Conservation (phyloP, 1,140 invertebrate genomes). For the Fopius arisanus region DNA sequence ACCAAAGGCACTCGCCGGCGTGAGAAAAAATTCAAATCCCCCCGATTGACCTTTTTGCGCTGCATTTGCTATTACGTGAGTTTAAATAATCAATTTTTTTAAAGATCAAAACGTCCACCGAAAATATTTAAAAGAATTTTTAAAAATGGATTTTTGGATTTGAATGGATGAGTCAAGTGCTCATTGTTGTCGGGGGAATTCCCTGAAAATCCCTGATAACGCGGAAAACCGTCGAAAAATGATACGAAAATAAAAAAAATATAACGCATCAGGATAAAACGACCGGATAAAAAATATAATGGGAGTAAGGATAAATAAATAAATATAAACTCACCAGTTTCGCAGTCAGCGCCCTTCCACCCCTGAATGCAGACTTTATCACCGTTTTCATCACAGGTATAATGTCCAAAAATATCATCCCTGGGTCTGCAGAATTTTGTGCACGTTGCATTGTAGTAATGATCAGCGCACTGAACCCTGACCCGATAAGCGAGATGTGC, state of each 20-base stretch:
- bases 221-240: too few species aligned
- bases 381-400: constrained; percentile 86
- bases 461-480: constrained; percentile 86
- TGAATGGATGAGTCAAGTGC: too few species aligned
- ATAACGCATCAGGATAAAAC: neutral
- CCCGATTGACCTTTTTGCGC: constrained; percentile 22
- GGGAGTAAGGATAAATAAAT: constrained; percentile 15
- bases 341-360: constrained; percentile 93
- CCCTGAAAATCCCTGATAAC: too few species aligned
- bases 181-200: too few species aligned
- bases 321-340: constrained; percentile 74
- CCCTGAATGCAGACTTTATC: constrained; percentile 91
- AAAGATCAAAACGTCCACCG: too few species aligned
- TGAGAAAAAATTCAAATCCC: constrained; percentile 25
- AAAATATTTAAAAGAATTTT: too few species aligned
- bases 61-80: neutral
- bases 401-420: constrained; percentile 94
- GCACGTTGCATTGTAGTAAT: constrained; percentile 96
- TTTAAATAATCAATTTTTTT: too few species aligned
- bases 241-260: too few species aligned
- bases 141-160: too few species aligned
- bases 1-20: constrained; percentile 1
- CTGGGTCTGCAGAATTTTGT: constrained; percentile 90
- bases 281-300: constrained; percentile 3
- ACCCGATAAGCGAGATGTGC: constrained; percentile 86